Evolutionary conservation across 1,140 invertebrate species (phyloP), one percentile per base, ranked within the genome.

Genomic region (Brachionus calyciflorus): DNA sequence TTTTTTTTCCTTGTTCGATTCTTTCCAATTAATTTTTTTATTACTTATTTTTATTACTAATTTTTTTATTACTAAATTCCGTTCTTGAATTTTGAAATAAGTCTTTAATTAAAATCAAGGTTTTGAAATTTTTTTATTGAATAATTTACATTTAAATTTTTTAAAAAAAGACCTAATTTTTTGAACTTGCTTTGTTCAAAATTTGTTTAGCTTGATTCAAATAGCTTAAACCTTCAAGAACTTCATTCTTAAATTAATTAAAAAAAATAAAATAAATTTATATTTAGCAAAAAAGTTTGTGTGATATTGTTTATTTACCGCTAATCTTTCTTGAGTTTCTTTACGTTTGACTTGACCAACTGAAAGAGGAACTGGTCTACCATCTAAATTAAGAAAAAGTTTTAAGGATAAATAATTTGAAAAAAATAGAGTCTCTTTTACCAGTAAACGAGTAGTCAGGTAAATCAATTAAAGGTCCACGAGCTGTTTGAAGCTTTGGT

Each of bases 381-480:
- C 69, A 73, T 73, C 69, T 73, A 37, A 19, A 73, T 12, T 14
- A 48, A 33, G 28, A 14, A 41, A 3, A 6, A 9, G 3, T 9
- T 9, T 57, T 33, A 10, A 33, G 21, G 3, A 6, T 14, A 4
- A 57, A 33, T 57, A 12, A 9, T 3, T 19, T 19, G 3, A 57
- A 12, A 33, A 9, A 9, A 14, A 33, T 12, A 30, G 21, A 24
- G 30, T 7, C n/a, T n/a, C n/a, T n/a, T 7, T 9, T 17, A 40
- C 69, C 24, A 12, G 51, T 51, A 28, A 73, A 73, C 4, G 69
- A 73, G 24, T 73, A 73, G 24, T 73, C 69, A 9, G 69, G 69
- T 51, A 73, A 41, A 51, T 73, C 69, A 28, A 73, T 73, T 14
- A 73, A 37, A 17, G 69, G 69, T 37, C 69, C 69, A 37, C 69